Conservation (phyloP, 2,888 invertebrate genomes). For the Ornithoptera alexandrae region DNA sequence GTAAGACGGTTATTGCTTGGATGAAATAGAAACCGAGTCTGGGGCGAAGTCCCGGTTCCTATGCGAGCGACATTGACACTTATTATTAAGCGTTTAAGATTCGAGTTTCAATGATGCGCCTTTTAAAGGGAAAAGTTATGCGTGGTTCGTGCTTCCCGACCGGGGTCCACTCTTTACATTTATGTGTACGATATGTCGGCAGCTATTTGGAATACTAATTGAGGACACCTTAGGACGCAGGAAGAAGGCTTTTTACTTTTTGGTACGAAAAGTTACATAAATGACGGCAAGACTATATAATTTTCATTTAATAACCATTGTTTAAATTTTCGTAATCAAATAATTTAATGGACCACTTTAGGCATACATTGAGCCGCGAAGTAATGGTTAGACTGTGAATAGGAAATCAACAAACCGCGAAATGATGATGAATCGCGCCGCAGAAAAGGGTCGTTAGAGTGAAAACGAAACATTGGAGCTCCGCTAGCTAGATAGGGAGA, state of each 20-base stretch:
- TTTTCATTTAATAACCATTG: slow-evolving; percentile 4
- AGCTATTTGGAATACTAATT: slow-evolving; percentile 80
- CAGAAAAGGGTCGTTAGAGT: slow-evolving; percentile 64
- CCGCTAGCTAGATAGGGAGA: slow-evolving; percentile 52
- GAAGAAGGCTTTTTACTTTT: slow-evolving; percentile 57
- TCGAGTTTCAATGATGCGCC: slow-evolving; percentile 51
- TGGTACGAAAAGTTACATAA: slow-evolving; percentile 33
- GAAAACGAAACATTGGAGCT: slow-evolving; percentile 46
- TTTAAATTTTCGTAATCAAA: slow-evolving; percentile 1
- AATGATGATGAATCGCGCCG: slow-evolving; percentile 78
- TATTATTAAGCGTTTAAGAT: slow-evolving; percentile 61
- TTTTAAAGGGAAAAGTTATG: slow-evolving; percentile 50
- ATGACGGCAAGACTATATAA: slow-evolving; percentile 11
- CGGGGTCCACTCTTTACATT: slow-evolving; percentile 78
- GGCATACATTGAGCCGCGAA: slow-evolving; percentile 2
- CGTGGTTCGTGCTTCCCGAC: slow-evolving; percentile 71
- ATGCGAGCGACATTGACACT: slow-evolving; percentile 67
- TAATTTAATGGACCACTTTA: slow-evolving; percentile 5
- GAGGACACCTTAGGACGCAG: slow-evolving; percentile 61
- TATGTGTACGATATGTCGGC: slow-evolving; percentile 77
- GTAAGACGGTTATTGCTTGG: slow-evolving; percentile 78
- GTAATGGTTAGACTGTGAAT: slow-evolving; percentile 55
- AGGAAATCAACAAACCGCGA: slow-evolving; percentile 77
- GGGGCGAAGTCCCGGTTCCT: slow-evolving; percentile 57
- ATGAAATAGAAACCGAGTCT: slow-evolving; percentile 75